Conservation (phyloP, 2,113 vertebrate species). For the Lathamus discolor region DNA sequence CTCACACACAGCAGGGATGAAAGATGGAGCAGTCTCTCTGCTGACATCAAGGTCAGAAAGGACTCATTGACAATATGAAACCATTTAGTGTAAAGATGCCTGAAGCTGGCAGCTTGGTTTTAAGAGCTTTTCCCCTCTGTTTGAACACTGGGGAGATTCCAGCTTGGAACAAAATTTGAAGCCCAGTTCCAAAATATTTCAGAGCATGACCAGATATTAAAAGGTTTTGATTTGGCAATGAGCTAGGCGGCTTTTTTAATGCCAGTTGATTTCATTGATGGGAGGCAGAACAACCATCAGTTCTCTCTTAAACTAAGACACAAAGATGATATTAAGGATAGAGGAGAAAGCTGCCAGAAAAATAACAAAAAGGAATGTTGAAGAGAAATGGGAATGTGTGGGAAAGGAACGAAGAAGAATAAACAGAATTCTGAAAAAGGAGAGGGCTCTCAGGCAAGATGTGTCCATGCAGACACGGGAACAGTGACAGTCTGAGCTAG, state of each 20-base stretch:
- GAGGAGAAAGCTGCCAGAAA: background rate
- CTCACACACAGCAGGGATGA: background rate
- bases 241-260: background rate
- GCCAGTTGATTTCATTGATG: constrained; percentile 37
- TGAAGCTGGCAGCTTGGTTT: background rate
- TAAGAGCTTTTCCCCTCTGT: background rate
- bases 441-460: too few relatives aligned
- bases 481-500: background rate
- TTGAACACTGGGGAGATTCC: constrained; percentile 26
- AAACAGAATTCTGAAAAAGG: background rate
- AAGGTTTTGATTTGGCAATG: constrained; percentile 34
- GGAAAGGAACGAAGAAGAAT: background rate
- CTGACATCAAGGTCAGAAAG: background rate
- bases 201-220: constrained; percentile 44
- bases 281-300: background rate
- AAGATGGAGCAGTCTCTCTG: background rate
- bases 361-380: background rate
- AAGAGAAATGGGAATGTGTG: background rate
- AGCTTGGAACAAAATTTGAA: constrained; percentile 25
- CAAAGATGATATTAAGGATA: background rate
- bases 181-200: constrained; percentile 5
- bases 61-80: background rate
- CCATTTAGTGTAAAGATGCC: background rate
- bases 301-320: background rate
- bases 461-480: background rate